Evolutionary conservation across 2,113 vertebrate genomes (phyloP).

Genomic region (Balaenoptera acutorostrata): DNA sequence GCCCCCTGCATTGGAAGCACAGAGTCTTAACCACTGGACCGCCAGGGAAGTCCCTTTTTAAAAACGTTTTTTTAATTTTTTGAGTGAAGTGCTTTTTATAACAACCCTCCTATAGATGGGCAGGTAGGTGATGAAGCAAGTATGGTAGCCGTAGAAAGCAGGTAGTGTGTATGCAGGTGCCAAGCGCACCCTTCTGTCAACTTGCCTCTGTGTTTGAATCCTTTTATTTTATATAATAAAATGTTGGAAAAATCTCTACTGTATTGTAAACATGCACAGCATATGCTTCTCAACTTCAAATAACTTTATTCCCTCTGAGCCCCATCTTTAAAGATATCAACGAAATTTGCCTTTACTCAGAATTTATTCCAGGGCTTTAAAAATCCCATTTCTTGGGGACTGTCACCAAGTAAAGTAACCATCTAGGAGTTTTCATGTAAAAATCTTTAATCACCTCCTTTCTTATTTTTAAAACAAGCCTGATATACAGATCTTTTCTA

Average conservation of each 20-base stretch:
- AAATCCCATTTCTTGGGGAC: neutral
- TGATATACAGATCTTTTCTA: neutral
- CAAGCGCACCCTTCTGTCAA: neutral
- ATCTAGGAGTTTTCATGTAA: neutral
- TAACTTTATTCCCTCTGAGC: neutral
- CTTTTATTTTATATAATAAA: neutral
- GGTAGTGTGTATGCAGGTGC: too few relatives aligned
- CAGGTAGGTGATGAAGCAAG: neutral
- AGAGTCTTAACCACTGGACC: neutral
- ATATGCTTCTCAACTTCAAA: neutral
- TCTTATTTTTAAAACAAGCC: conserved; percentile 5
- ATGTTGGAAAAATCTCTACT: neutral
- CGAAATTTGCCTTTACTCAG: neutral
- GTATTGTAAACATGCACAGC: neutral
- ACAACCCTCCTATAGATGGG: neutral
- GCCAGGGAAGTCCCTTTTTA: neutral
- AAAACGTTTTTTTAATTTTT: neutral
- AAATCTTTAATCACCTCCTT: neutral
- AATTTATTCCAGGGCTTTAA: neutral
- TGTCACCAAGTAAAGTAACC: neutral
- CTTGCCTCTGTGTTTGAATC: neutral
- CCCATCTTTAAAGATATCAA: neutral
- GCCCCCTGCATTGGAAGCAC: neutral
- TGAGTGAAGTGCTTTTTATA: neutral
- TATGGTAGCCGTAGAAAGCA: too few relatives aligned